Conservation (phyloP, 2,888 invertebrate genomes). For the Rhagophthalmus giganteus region DNA sequence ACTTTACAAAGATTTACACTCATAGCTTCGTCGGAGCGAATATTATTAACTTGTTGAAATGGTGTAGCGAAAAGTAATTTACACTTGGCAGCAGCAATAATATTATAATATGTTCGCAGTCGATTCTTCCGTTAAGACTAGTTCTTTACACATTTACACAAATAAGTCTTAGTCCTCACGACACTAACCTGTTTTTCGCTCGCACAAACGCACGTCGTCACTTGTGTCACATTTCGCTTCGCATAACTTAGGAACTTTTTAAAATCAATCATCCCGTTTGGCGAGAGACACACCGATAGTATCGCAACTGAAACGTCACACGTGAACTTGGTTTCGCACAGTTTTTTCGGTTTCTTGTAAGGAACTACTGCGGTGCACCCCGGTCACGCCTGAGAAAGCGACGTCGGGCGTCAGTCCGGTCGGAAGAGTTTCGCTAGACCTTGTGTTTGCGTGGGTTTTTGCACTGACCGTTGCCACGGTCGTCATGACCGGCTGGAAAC, state of each 20-base stretch:
- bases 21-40: constrained; percentile 31
- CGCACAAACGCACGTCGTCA: constrained; percentile 35
- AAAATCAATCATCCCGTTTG: constrained; percentile 53
- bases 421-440: constrained; percentile 28
- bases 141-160: constrained; percentile 47
- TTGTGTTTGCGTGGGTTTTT: constrained; percentile 52
- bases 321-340: constrained; percentile 60
- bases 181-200: constrained; percentile 30
- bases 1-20: constrained; percentile 37
- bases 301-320: constrained; percentile 68
- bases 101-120: constrained; percentile 38
- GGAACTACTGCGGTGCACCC: constrained; percentile 40
- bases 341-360: constrained; percentile 47
- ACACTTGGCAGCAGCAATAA: constrained; percentile 42
- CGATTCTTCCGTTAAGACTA: constrained; percentile 41
- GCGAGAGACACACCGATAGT: constrained; percentile 59
- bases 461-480: constrained; percentile 56
- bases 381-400: constrained; percentile 46
- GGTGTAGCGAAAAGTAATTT: constrained; percentile 33
- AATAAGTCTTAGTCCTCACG: constrained; percentile 26
- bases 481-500: constrained; percentile 65
- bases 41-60: constrained; percentile 33
- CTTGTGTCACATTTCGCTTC: constrained; percentile 26
- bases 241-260: constrained; percentile 54
- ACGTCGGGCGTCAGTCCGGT: constrained; percentile 47